Evolutionary conservation across 2,797 vertebrate genomes (phyloP), one percentile per base, ranked within the genome.

Genomic region (Phataginus tetradactyla): DNA sequence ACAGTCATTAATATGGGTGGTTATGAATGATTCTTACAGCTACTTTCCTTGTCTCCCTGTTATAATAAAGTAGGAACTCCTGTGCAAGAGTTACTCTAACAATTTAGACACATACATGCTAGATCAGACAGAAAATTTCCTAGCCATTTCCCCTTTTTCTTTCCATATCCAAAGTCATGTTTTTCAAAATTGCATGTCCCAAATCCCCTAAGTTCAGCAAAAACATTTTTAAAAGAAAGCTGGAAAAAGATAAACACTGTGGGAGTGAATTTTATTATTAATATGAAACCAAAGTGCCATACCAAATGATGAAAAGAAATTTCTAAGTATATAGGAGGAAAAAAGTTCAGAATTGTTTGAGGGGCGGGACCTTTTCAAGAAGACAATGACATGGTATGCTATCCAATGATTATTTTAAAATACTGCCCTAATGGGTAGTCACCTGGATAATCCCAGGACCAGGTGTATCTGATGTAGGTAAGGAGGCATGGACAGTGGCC

Each of bases 21-120:
- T 49, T 86, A 68, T 79, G 71, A 25, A 86, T 86, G 88, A 91
- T 21, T 53, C 4, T 27, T 53, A 21, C 0, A 78, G 55, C n/a
- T 27, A 29, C 94, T 97, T 97, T 91, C 63, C 90, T 93, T 90
- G 71, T 79, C 27, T 87, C 86, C 23, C 59, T 93, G 94, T 96
- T 37, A 13, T 66, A 96, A 49, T 84, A 39, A 94, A 90, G 20
- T 17, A 32, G 21, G 23, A 55, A n/a, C 42, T 95, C 13, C n/a
- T 91, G 81, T 32, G 32, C 1, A 11, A 61, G 25, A 0, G 59
- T 64, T 69, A 85, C 34, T 51, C 3, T 27, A 93, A 7, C 18
- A 25, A 37, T 17, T 57, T 51, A 79, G 21, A 53, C 1, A 78
- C 21, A 23, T 23, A 75, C 29, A 72, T 9, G 25, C 20, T 55